These are phyloP conservation scores for Eilema depressum DNA, from an alignment of 2,888 invertebrate species.

Conservation along the genomic window DNA sequence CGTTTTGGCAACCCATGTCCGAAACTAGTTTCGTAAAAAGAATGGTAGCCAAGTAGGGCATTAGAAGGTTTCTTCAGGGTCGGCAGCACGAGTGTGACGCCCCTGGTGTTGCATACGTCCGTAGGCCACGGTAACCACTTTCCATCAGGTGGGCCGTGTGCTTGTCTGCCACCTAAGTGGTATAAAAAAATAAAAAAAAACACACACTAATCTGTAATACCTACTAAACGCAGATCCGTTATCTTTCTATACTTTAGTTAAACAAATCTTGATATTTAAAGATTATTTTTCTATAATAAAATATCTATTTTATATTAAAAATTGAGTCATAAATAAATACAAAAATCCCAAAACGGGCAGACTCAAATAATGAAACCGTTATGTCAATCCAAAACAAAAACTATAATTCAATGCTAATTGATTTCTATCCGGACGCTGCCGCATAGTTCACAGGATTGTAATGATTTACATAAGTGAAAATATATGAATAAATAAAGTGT, in stretches of 20 bases:
- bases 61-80: no score
- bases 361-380: conserved; percentile 14
- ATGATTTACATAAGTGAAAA: conserved; percentile 85
- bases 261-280: not conserved
- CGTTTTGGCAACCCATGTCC: no score
- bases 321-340: not conserved
- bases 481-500: conserved; percentile 67
- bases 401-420: conserved; percentile 31
- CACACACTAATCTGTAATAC: not conserved
- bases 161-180: no score
- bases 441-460: conserved; percentile 72
- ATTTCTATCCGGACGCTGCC: conserved; percentile 60
- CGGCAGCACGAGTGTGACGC: no score
- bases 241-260: not conserved
- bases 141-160: no score
- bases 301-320: not conserved
- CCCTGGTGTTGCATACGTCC: no score
- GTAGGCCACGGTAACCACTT: no score
- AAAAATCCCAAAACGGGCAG: conserved; percentile 1
- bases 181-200: no score
- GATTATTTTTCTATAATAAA: not conserved
- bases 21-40: not conserved
- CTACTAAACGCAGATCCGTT: not conserved
- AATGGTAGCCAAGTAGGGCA: not conserved
- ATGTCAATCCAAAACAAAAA: conserved; percentile 13